phyloP scores from a whole-genome alignment of 2,888 invertebrate genomes.

The Anthoptus insignis region DNA sequence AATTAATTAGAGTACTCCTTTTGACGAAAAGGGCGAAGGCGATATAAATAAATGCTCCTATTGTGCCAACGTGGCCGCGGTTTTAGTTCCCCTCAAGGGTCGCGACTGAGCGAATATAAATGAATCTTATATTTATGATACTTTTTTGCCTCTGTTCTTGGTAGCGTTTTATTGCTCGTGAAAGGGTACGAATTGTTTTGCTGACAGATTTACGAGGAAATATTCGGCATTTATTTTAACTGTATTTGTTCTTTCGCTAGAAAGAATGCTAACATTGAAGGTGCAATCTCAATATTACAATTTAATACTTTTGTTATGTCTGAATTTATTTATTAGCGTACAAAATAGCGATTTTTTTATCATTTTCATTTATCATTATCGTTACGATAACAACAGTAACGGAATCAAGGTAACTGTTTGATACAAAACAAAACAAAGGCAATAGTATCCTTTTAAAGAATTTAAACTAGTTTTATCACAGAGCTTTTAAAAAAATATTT shows the following conservation, averaged over 20 bases:
- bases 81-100: slow-evolving; percentile 71
- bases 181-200: slow-evolving; percentile 86
- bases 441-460: too few species aligned
- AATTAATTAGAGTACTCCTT: slow-evolving; percentile 42
- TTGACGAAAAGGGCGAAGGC: slow-evolving; percentile 20
- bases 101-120: slow-evolving; percentile 83
- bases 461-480: too few species aligned
- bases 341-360: too few species aligned
- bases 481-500: too few species aligned
- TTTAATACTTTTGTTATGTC: too few species aligned
- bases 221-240: slow-evolving; percentile 83
- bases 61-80: slow-evolving; percentile 57
- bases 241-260: slow-evolving; percentile 67
- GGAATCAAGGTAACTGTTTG: too few species aligned
- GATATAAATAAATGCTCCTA: slow-evolving; percentile 53
- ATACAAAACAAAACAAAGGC: too few species aligned
- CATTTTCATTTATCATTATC: too few species aligned
- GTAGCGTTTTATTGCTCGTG: slow-evolving; percentile 85
- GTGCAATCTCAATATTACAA: not conserved
- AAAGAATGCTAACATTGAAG: slow-evolving; percentile 21
- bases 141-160: slow-evolving; percentile 82
- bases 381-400: too few species aligned
- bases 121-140: slow-evolving; percentile 86
- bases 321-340: too few species aligned
- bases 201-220: slow-evolving; percentile 85